phyloP scores from a whole-genome alignment of 2,797 vertebrate species.

The Sebastes iracundus region DNA sequence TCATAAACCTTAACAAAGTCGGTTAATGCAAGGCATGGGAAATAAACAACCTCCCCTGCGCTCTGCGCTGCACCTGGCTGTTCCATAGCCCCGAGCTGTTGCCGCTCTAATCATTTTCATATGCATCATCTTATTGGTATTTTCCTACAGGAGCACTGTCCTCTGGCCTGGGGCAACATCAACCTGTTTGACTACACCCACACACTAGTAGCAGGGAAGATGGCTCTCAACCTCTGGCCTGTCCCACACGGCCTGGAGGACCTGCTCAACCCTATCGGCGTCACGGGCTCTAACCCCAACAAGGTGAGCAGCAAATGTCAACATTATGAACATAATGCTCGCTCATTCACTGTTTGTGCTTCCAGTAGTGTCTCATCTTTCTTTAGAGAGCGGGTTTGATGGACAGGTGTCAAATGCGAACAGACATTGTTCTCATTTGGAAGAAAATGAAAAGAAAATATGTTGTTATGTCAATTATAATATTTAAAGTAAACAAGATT shows the following conservation, averaged over 20 bases:
- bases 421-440: neutral
- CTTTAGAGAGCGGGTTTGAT: neutral
- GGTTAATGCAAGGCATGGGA: neutral
- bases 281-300: slow-evolving; percentile 98
- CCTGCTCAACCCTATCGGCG: slow-evolving; percentile 96
- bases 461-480: neutral
- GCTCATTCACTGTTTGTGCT: neutral
- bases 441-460: too few species aligned
- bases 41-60: neutral
- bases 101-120: slow-evolving; percentile 39
- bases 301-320: slow-evolving; percentile 82
- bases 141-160: slow-evolving; percentile 93
- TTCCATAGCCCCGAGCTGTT: slow-evolving; percentile 21
- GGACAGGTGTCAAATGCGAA: neutral
- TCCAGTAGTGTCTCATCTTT: neutral
- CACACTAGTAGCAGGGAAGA: slow-evolving; percentile 97
- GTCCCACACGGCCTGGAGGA: slow-evolving; percentile 98
- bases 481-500: neutral
- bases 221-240: slow-evolving; percentile 98
- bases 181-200: slow-evolving; percentile 99
- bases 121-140: slow-evolving; percentile 24
- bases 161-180: slow-evolving; percentile 98
- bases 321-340: neutral
- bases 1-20: neutral
- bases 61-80: slow-evolving; percentile 8